Percentiles rank a stretch among this genome's conserved stretches.
These are phyloP conservation scores for Cydia splendana DNA, from an alignment of 1,140 invertebrate species.

Conservation along the genomic window DNA sequence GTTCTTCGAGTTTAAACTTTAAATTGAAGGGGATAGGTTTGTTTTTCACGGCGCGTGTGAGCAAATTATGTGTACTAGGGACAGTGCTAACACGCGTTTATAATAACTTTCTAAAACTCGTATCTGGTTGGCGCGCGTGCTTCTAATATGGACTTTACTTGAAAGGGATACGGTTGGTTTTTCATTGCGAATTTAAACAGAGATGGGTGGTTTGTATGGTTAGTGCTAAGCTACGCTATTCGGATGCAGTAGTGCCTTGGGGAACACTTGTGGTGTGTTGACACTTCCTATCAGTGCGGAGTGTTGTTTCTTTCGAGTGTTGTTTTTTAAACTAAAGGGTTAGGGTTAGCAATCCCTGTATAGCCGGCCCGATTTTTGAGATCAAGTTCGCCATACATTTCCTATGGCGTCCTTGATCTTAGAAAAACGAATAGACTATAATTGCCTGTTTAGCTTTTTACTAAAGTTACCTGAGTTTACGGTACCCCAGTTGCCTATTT, in stretches of 20 bases:
- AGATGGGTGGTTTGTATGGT: neutral
- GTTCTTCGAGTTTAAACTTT: neutral
- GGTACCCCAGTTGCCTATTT: no score
- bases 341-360: neutral
- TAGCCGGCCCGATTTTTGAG: no score
- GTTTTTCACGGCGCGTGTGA: neutral
- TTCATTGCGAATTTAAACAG: neutral
- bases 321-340: neutral
- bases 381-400: no score
- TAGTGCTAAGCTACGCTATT: conserved; percentile 6
- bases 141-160: neutral
- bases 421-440: no score
- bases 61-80: neutral
- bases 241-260: conserved; percentile 7
- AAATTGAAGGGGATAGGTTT: neutral
- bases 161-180: neutral
- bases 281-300: conserved; percentile 12
- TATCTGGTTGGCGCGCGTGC: neutral
- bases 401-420: no score
- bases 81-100: neutral
- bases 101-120: neutral
- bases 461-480: no score
- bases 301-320: neutral
- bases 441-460: no score
- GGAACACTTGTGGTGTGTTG: conserved; percentile 11